phyloP scores from a whole-genome alignment of 23 tunicate genomes.

The Botrylloides violaceus region DNA sequence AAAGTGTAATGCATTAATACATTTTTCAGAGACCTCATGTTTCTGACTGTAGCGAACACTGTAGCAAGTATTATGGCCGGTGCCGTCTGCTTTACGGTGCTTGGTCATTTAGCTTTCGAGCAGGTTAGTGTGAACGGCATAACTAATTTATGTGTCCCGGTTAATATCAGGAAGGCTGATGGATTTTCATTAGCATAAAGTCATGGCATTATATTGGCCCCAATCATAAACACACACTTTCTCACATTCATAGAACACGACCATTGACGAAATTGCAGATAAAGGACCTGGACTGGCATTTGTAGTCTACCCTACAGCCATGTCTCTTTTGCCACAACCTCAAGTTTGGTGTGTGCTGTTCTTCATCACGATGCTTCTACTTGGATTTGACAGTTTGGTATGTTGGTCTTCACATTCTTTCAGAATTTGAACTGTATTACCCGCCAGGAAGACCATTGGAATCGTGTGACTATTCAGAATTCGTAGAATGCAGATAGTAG shows the following conservation, averaged over 20 bases:
- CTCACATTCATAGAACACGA: slow-evolving; percentile 23
- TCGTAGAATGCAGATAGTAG: too few relatives aligned
- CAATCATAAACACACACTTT: background rate
- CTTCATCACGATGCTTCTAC: slow-evolving; percentile 38
- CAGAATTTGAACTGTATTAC: too few relatives aligned
- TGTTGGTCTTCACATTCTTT: background rate
- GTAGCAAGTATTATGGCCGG: slow-evolving; percentile 2
- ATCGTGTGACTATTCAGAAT: too few relatives aligned
- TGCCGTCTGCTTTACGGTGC: background rate
- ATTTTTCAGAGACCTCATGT: background rate
- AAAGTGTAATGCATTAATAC: background rate
- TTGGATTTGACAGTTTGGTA: slow-evolving; percentile 55
- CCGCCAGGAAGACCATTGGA: too few relatives aligned
- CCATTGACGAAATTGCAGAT: slow-evolving; percentile 33
- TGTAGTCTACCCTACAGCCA: slow-evolving; percentile 47
- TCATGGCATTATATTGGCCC: background rate
- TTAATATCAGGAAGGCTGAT: background rate
- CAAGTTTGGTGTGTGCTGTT: slow-evolving; percentile 50
- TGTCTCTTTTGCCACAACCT: slow-evolving; percentile 48
- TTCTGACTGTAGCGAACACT: background rate
- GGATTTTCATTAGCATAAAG: background rate
- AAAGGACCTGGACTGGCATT: slow-evolving; percentile 55
- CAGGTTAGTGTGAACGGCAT: background rate
- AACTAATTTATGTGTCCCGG: background rate
- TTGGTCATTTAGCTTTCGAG: background rate